A percentile compares a stretch with the other conserved stretches of the same genome.
Evolutionary conservation across 2,113 vertebrate species (phyloP).

Genomic region (Hylia prasina): DNA sequence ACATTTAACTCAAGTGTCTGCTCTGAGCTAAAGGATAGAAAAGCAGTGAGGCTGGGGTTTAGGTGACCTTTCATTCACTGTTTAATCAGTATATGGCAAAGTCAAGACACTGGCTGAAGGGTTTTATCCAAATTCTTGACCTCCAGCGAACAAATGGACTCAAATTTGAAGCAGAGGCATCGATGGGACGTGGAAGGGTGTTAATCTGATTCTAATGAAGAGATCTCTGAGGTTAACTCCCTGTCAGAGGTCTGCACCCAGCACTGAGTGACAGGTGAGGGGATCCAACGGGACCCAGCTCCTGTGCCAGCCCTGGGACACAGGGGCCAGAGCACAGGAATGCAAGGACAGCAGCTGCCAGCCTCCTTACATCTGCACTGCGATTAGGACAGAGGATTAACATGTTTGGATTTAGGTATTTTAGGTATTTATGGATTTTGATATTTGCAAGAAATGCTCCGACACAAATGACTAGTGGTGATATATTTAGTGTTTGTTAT

Average conservation of each 20-base stretch:
- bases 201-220: neutral
- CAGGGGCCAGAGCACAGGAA: neutral
- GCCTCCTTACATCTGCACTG: neutral
- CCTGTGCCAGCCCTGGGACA: neutral
- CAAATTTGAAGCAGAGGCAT: fast-evolving
- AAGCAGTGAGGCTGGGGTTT: neutral
- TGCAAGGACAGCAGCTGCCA: neutral
- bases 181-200: neutral
- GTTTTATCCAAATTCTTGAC: neutral
- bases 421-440: neutral
- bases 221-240: neutral
- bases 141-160: neutral
- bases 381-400: neutral
- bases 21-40: neutral
- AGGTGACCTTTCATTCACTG: neutral
- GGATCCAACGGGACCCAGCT: neutral
- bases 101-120: neutral
- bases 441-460: neutral
- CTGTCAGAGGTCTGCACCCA: neutral
- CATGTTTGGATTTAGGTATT: neutral
- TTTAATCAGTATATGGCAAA: neutral
- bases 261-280: neutral
- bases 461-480: neutral
- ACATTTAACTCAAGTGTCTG: neutral
- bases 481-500: neutral